Percentiles rank a stretch among this genome's conserved stretches.
Conservation (phyloP, 2,113 vertebrate genomes). For the Octodon degus region DNA sequence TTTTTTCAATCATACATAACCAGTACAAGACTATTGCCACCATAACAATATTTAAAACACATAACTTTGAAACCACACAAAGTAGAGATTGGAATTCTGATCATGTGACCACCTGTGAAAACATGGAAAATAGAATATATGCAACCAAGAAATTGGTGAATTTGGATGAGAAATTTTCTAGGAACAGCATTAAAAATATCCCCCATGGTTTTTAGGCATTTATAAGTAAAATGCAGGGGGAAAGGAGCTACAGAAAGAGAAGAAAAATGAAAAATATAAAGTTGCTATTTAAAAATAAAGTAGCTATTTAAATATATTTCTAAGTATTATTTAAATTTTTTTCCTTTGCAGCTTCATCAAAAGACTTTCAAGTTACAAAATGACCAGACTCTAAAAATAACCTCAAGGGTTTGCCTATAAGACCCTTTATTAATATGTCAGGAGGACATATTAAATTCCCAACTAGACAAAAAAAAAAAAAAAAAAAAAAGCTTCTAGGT, state of each 20-base stretch:
- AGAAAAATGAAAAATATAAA: not conserved
- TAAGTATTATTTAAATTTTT: not conserved
- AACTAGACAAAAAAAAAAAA: not conserved
- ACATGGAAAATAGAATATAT: not conserved
- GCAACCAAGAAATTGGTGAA: not conserved
- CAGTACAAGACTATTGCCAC: not conserved
- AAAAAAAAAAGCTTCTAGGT: not conserved
- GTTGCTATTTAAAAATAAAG: slow-evolving; percentile 4
- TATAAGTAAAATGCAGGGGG: not conserved
- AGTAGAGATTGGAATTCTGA: not conserved
- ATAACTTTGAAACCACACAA: not conserved
- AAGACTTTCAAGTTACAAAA: not conserved
- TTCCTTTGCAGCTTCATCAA: not conserved
- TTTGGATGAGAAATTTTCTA: not conserved
- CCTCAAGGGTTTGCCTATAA: not conserved
- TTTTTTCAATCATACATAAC: not conserved
- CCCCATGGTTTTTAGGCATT: not conserved
- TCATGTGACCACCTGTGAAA: not conserved
- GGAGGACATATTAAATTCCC: not conserved
- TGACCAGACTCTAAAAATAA: not conserved
- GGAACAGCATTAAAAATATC: not conserved
- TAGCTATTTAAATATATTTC: not conserved
- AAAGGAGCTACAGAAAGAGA: not conserved
- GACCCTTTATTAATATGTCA: not conserved
- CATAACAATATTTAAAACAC: not conserved